Base-by-base conservation (phyloP, 1,140 invertebrate species). In the Caerostris extrusa region DNA sequence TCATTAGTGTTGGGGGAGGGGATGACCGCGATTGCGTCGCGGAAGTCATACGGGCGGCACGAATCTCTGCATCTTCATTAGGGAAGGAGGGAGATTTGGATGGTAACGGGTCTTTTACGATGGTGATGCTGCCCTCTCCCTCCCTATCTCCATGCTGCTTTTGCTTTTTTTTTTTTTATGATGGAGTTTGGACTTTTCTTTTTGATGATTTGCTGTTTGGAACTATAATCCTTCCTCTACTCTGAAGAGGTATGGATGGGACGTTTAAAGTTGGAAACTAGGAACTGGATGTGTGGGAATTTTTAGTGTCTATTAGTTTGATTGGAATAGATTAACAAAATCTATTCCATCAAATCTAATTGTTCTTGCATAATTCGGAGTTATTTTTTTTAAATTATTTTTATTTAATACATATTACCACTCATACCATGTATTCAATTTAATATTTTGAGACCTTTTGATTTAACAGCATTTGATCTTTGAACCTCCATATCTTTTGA, bases 31-130 rank as follows among this genome's bases (percentile, higher is more conserved):
- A 83, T 77, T 50, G 71, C 71, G 71, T 77, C 82, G 14, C 82
- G 82, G 82, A 83, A 83, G 82, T 83, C 55, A 58, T 58, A 53
- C 6, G 34, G 50, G 71, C 34, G 71, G 71, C 71, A 77, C 71
- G 71, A 77, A 77, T 56, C 82, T 58, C 82, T 83, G 82, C 82
- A 83, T 83, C 82, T 83, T 83, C 82, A 83, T 83, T 83, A 83
- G 82, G 82, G 14, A n/a, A 14, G 56, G 0, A 7, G 82, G 82
- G 17, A 53, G 82, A 83, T 83, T 83, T 83, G 82, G 82, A 58
- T 57, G 55, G 82, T 19, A 34, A 83, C 56, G 82, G 82, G 82
- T n/a, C 56, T 83, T 83, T 83, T 77, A 77, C 69, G 69, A 77
- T 34, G 19, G 34, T 10, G 34, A 7, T 5, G 17, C 61, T 12